Percentiles rank a stretch among this genome's conserved stretches.
Conservation (phyloP, 2,797 vertebrate genomes). For the Bryconaethiops microstoma region DNA sequence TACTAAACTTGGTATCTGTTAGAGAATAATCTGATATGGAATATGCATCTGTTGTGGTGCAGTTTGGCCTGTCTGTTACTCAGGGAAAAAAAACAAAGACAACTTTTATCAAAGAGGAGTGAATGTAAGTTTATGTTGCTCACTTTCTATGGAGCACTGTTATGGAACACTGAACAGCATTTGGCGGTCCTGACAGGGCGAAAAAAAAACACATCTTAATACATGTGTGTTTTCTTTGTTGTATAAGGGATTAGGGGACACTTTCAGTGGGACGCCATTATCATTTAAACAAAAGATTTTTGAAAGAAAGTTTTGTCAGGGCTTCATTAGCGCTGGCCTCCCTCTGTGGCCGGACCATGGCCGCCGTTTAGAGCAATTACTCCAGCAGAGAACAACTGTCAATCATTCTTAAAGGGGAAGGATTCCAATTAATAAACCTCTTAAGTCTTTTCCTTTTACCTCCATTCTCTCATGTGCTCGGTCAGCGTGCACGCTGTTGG, state of each 20-base stretch:
- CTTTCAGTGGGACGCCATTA: slow-evolving; percentile 75
- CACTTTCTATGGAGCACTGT: slow-evolving; percentile 34
- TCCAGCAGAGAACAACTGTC: slow-evolving; percentile 91
- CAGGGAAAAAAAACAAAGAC: neutral
- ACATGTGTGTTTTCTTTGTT: slow-evolving; percentile 71
- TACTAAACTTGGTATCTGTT: neutral
- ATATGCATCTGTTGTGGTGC: neutral
- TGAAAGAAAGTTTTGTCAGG: slow-evolving; percentile 84
- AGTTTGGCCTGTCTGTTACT: neutral
- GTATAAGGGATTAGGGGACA: slow-evolving; percentile 78
- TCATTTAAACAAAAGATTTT: slow-evolving; percentile 82
- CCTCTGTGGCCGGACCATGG: slow-evolving; percentile 80
- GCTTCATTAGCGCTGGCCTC: slow-evolving; percentile 84
- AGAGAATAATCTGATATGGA: neutral
- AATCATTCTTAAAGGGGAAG: slow-evolving; percentile 96
- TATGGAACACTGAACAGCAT: slow-evolving; percentile 45
- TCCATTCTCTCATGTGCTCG: slow-evolving; percentile 76
- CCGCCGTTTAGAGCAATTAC: slow-evolving; percentile 92
- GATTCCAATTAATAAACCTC: slow-evolving; percentile 92
- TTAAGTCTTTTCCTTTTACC: slow-evolving; percentile 87
- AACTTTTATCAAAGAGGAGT: slow-evolving; percentile 16
- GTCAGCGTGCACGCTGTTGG: slow-evolving; percentile 76
- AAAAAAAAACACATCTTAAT: slow-evolving; percentile 47
- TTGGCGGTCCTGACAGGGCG: slow-evolving; percentile 22
- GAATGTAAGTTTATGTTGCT: slow-evolving; percentile 35